A percentile compares a stretch with the other conserved stretches of the same genome.
Conservation (phyloP, 2,113 vertebrate genomes). For the Takifugu bimaculatus region DNA sequence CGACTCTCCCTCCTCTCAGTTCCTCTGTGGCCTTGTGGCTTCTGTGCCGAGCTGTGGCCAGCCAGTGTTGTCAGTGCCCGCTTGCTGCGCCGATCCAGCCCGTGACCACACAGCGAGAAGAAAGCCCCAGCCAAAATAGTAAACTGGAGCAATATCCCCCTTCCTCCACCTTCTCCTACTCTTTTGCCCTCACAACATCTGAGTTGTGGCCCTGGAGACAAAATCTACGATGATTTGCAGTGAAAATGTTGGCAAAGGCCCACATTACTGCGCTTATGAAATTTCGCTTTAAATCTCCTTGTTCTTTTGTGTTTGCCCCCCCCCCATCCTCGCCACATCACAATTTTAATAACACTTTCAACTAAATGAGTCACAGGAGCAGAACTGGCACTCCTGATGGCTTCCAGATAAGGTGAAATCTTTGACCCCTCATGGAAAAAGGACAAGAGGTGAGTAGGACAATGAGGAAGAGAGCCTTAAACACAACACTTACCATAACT, state of each 20-base stretch:
- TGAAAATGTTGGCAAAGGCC: constrained; percentile 60
- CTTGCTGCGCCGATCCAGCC: constrained; percentile 43
- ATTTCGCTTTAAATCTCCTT: constrained; percentile 48
- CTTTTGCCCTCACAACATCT: constrained; percentile 49
- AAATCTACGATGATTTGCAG: constrained; percentile 54
- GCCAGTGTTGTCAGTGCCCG: constrained; percentile 53
- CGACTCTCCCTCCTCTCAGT: constrained; percentile 18
- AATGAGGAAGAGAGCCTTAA: constrained; percentile 6
- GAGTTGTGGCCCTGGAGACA: constrained; percentile 50
- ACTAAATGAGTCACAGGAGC: constrained; percentile 67
- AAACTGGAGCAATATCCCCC: constrained; percentile 59
- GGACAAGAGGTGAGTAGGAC: constrained; percentile 30
- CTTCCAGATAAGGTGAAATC: constrained; percentile 75
- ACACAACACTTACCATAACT: constrained; percentile 27
- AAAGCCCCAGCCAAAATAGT: constrained; percentile 68
- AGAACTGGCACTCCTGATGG: constrained; percentile 68
- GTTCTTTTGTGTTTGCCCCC: constrained; percentile 12
- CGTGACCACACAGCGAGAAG: constrained; percentile 73
- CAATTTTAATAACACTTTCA: constrained; percentile 57
- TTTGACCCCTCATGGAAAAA: constrained; percentile 60
- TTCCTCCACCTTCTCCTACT: constrained; percentile 11
- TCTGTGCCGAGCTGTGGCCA: constrained; percentile 52
- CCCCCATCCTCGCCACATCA: background rate
- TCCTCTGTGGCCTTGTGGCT: constrained; percentile 49
- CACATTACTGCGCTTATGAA: constrained; percentile 60